Evolutionary conservation across 2,888 invertebrate genomes (phyloP).

Genomic region (Drosophila falleni): DNA sequence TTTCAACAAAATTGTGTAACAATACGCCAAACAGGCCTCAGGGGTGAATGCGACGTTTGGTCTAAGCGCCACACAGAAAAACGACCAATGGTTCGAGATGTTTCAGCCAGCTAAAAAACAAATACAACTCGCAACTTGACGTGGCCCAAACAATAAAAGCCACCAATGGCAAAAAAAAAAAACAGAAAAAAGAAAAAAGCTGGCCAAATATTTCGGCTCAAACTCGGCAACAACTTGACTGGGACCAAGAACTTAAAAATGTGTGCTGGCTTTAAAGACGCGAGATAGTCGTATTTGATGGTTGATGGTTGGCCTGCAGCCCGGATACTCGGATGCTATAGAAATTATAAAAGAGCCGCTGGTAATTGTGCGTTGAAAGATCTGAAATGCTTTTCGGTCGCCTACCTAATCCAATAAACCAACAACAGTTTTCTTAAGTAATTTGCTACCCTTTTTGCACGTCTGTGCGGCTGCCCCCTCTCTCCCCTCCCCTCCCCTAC

Average conservation of each 20-base stretch:
- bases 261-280: constrained; percentile 38
- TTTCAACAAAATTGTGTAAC: constrained; percentile 81
- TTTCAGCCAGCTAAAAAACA: constrained; percentile 38
- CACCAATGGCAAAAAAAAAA: constrained; percentile 21
- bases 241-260: constrained; percentile 18
- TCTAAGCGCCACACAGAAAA: constrained; percentile 28
- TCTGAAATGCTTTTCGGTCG: constrained; percentile 57
- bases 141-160: constrained; percentile 50
- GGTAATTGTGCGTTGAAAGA: constrained; percentile 77
- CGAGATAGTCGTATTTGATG: constrained; percentile 26
- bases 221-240: constrained; percentile 14
- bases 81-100: constrained; percentile 18
- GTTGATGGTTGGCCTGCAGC: constrained; percentile 34
- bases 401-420: constrained; percentile 77
- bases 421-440: constrained; percentile 79
- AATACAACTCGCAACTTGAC: constrained; percentile 61
- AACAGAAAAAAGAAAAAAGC: neutral
- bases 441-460: constrained; percentile 66
- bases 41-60: constrained; percentile 57
- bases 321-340: constrained; percentile 29
- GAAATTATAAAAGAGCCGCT: constrained; percentile 80
- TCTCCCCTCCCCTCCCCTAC: too few species aligned
- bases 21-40: constrained; percentile 77
- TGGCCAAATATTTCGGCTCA: constrained; percentile 29
- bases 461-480: neutral